Evolutionary conservation across 2,797 vertebrate species (phyloP).

Genomic region (Saxicola maurus): DNA sequence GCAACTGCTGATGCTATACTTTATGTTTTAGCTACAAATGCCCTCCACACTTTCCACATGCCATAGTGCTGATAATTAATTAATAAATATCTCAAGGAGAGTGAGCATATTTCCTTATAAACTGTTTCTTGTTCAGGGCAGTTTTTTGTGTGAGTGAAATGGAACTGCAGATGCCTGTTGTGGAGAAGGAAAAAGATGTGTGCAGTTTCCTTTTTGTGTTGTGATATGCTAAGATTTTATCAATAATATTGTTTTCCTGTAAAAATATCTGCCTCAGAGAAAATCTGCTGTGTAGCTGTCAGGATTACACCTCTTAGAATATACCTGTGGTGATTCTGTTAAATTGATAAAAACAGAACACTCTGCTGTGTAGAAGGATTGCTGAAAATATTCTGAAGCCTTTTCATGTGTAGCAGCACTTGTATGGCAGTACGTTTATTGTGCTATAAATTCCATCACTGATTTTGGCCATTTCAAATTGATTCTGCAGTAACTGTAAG

Average conservation of each 20-base stretch:
- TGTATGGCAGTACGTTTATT: conserved; percentile 64
- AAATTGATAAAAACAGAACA: conserved; percentile 66
- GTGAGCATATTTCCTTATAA: conserved; percentile 31
- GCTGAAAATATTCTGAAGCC: conserved; percentile 56
- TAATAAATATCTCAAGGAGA: conserved; percentile 31
- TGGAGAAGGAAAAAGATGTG: conserved; percentile 53
- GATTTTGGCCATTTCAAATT: conserved; percentile 74
- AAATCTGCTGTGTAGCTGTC: conserved; percentile 64
- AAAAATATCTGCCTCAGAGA: conserved; percentile 63
- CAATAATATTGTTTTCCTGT: conserved; percentile 71
- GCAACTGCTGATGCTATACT: conserved; percentile 30
- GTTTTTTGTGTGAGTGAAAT: not conserved
- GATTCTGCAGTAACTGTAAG: conserved; percentile 77
- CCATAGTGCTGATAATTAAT: conserved; percentile 30
- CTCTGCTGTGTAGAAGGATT: conserved; percentile 48
- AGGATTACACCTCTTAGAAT: conserved; percentile 70
- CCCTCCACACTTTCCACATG: conserved; percentile 31
- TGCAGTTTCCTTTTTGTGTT: conserved; percentile 57
- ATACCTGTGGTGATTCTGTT: conserved; percentile 66
- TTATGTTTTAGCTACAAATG: conserved; percentile 27
- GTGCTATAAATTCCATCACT: conserved; percentile 74
- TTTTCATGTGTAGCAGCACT: conserved; percentile 68
- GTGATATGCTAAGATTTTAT: conserved; percentile 72
- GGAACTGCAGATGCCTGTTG: conserved; percentile 8
- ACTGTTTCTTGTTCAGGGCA: not conserved